Evolutionary conservation across 2,888 invertebrate genomes (phyloP), one percentile per base, ranked within the genome.

Genomic region (Lasioglossum calceatum): DNA sequence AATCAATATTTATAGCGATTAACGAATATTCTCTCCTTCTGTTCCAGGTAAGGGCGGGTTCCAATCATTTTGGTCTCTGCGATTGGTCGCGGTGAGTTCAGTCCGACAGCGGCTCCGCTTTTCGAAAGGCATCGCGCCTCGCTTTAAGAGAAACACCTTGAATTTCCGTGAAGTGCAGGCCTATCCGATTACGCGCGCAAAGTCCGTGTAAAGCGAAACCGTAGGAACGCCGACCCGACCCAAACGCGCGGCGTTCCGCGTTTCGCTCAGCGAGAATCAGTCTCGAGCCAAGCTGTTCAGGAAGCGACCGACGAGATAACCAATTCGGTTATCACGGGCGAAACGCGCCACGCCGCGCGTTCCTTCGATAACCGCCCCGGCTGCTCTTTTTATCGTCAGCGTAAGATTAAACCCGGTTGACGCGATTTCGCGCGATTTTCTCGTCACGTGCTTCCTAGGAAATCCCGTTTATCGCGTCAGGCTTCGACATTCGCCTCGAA

Each of bases 11-110:
- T 4, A 54, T 10, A 54, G 23, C 54, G 10, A n/a, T 10, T 54
- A 54, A 23, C 10, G 3, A 54, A 54, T 54, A 10, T 27, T 61
- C 16, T 32, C 44, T 77, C n/a, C 80, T 36, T 81, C n/a, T 89
- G 88, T 91, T 91, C 3, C 85, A 91, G 91, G 90, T 91, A 87
- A 91, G 87, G n/a, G 19, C 10, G 10, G 10, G 23, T n/a, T 10
- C 3, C 54, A 39, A 39, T 50, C 27, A 54, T n/a, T 54, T 54
- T n/a, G 16, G 16, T 16, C 16, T 4, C 2, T 1, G 27, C 14
- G n/a, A 32, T 32, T 27, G 27, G 61, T 61, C 1, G 61, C 12
- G 61, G 61, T 61, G 61, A 61, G 61, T 54, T 32, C 16, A 16
- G 14, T 16, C 14, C 27, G 14, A 27, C 7, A 14, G 61, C 5